A percentile compares a stretch with the other conserved stretches of the same genome.
Conservation (phyloP, 2,113 vertebrate genomes). For the Grammomys surdaster region DNA sequence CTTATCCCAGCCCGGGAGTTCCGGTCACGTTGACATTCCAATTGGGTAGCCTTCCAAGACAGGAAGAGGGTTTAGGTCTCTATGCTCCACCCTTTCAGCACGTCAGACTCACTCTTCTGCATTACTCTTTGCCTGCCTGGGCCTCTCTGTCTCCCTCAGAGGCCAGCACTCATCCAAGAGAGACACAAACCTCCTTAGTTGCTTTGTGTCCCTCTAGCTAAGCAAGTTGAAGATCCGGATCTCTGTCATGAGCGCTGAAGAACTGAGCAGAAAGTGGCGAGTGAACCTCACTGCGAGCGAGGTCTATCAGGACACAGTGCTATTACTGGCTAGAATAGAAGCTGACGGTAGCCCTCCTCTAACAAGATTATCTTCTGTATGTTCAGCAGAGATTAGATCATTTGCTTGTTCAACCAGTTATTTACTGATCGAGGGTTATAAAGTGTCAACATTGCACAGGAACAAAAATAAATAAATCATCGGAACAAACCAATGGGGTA, state of each 20-base stretch:
- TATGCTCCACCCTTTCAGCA: fast-evolving
- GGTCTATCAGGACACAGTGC: fast-evolving
- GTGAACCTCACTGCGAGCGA: fast-evolving
- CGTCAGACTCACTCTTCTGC: fast-evolving
- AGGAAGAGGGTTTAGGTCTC: fast-evolving
- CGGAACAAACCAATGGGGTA: fast-evolving
- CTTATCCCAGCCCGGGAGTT: too few relatives aligned
- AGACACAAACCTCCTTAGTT: background rate
- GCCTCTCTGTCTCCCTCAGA: background rate
- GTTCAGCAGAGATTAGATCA: background rate
- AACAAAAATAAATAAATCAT: background rate
- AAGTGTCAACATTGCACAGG: background rate
- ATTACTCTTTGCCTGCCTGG: fast-evolving
- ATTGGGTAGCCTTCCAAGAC: background rate
- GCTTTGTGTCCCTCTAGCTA: fast-evolving
- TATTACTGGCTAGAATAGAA: background rate
- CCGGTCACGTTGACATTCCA: fast-evolving
- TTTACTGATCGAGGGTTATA: slow-evolving; percentile 7
- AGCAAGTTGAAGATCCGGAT: background rate
- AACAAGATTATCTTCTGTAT: slow-evolving; percentile 11
- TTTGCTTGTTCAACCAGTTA: background rate
- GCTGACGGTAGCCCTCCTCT: background rate
- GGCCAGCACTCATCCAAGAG: fast-evolving
- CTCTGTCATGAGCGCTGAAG: background rate
- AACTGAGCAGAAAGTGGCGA: background rate